Evolutionary conservation across 2,888 invertebrate genomes (phyloP), one percentile per base, ranked within the genome.

Genomic region (Dorcus hopei): DNA sequence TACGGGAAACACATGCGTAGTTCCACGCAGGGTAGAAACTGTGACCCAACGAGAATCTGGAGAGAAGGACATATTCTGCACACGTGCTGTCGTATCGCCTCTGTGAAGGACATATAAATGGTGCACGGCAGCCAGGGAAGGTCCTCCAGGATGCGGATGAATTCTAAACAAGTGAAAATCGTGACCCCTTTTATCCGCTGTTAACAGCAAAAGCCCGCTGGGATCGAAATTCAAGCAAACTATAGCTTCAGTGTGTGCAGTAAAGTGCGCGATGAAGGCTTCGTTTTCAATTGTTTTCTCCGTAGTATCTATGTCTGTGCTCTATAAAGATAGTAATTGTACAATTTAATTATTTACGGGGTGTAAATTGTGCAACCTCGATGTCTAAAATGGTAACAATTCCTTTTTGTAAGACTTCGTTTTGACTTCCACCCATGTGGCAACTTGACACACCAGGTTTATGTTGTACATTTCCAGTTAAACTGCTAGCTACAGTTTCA

Each of bases 21-120:
- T 99, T 61, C 98, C 99, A 62, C 97, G 87, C 56, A 96, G 85
- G 0, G 98, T 96, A 42, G 95, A 94, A 4, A 98, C 87, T 2
- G 96, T 92, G n/a, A 94, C 89, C 98, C 98, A 99, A 54, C 99
- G 89, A 33, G 91, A 91, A 81, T 99, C 98, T 59, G 87, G 82
- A 1, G 97, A 94, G 74, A 98, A 94, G 52, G 91, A 86, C 77
- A 97, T 61, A 73, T 97, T 93, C 80, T 91, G 91, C 54, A 97
- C 96, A 85, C 91, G 93, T 51, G 97, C 96, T 47, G 94, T 93
- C 0, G 98, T 98, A 72, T 96, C 97, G 3, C 98, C 98, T 43
- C 98, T 83, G 76, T 97, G 95, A 63, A 99, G 80, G 38, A 95
- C 89, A 75, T 99, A 99, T 42, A 99, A 81, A 79, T 99, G 99